Evolutionary conservation across 1,140 invertebrate species (phyloP), one percentile per base, ranked within the genome.

Genomic region (Apis florea): DNA sequence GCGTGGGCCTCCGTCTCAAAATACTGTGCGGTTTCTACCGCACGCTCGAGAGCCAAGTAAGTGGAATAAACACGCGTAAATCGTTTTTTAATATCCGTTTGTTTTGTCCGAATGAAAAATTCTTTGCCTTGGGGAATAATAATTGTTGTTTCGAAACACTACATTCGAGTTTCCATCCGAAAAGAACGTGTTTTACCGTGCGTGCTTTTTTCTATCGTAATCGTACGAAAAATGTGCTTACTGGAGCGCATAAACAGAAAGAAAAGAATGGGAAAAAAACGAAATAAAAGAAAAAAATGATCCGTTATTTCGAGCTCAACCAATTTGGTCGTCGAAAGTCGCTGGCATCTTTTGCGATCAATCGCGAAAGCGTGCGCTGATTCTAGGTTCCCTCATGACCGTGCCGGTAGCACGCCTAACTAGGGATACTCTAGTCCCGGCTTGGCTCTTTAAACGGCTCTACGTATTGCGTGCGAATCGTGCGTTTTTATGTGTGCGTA

Each of bases 1-100:
- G 88, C 87, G 88, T 89, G 89, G 87, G 84, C 80, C 87, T 85
- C 79, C 86, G 86, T 90, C 90, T 90, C 85, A 85, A 90, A 90
- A 90, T 90, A 90, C 87, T 86, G 85, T 82, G 84, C 70, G 59
- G 51, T 63, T 69, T 73, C 71, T 67, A 58, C 61, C 86, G 87
- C 84, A 88, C 86, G 67, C 85, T 84, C 58, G 69, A 81, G 75
- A 85, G 87, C 78, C 89, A 90, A 90, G 90, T 90, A 90, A 90
- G 88, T 88, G 85, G 61, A 89, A 87, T 84, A 81, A 72, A 87
- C 69, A 80, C 71, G 67, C 67, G 74, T 21, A 54, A 58, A 68
- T 54, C 54, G 40, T 66, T 58, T 56, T 31, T 53, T 19, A 19
- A n/a, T 53, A n/a, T 47, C 26, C 69, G 3, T 70, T 71, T 56